phyloP scores from a whole-genome alignment of 2,888 invertebrate genomes.

The Metalampra italica region DNA sequence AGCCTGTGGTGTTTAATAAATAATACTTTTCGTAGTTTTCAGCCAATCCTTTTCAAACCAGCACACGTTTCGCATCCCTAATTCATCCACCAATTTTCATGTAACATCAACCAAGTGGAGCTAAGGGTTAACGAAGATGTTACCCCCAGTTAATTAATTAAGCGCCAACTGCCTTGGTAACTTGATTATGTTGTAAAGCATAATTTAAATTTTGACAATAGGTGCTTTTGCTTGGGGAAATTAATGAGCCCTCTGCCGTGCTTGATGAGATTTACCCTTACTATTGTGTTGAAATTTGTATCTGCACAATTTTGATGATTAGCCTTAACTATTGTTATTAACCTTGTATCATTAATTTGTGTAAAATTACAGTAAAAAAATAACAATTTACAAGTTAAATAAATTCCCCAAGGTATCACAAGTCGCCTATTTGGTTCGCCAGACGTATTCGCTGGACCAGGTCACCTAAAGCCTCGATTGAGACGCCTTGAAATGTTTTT shows the following conservation, averaged over 20 bases:
- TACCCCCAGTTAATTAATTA: not conserved
- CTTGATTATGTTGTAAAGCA: not conserved
- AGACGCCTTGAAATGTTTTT: too few species aligned
- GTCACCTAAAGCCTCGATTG: too few species aligned
- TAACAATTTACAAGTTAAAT: too few species aligned
- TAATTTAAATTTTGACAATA: slow-evolving; percentile 1
- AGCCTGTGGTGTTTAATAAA: too few species aligned
- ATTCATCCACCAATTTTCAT: not conserved
- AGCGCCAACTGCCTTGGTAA: not conserved
- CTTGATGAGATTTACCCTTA: not conserved
- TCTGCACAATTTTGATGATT: not conserved
- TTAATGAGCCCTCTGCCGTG: not conserved
- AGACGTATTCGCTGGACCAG: too few species aligned
- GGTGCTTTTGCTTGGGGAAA: not conserved
- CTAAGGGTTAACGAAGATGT: not conserved
- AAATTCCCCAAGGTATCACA: too few species aligned
- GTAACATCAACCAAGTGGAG: not conserved
- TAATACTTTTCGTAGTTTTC: too few species aligned
- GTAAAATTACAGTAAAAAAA: too few species aligned
- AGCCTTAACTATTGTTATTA: too few species aligned
- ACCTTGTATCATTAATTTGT: too few species aligned
- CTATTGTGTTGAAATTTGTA: not conserved
- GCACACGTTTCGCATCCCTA: not conserved
- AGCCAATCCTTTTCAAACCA: not conserved
- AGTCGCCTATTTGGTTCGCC: too few species aligned